phyloP scores from a whole-genome alignment of 2,113 vertebrate genomes.

The Hippoglossus stenolepis region DNA sequence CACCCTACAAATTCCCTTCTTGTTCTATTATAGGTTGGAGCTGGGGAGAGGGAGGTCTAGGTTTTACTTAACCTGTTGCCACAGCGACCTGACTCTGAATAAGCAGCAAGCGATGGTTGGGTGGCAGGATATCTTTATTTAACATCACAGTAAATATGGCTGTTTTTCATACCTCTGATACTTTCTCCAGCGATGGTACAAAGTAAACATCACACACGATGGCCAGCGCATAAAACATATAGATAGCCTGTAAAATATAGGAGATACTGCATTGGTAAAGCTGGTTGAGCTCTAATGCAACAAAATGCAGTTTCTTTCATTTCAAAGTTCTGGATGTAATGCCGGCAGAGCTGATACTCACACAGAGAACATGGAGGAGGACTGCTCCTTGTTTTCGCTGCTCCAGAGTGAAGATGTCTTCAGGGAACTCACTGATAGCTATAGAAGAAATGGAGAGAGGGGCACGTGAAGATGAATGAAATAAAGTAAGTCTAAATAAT shows the following conservation, averaged over 20 bases:
- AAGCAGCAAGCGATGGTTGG: too few species aligned
- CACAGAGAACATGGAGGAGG: slow-evolving; percentile 83
- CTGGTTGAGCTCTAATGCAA: background rate
- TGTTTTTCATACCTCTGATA: slow-evolving; percentile 78
- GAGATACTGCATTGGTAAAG: background rate
- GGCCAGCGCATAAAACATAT: slow-evolving; percentile 86
- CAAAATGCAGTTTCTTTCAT: background rate
- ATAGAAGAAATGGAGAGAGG: slow-evolving; percentile 38
- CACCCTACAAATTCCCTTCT: too few species aligned
- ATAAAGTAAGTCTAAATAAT: background rate
- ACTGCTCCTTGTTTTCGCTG: slow-evolving; percentile 82
- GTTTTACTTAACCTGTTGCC: too few species aligned
- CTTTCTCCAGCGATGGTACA: slow-evolving; percentile 86
- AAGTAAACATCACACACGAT: slow-evolving; percentile 86
- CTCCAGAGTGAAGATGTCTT: slow-evolving; percentile 81
- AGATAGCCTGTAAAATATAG: slow-evolving; percentile 79
- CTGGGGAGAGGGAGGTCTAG: too few species aligned
- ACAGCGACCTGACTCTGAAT: too few species aligned
- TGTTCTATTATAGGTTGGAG: too few species aligned
- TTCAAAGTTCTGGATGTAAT: background rate
- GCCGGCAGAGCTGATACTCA: slow-evolving; percentile 63
- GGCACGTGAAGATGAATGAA: background rate
- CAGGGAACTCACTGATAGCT: slow-evolving; percentile 84
- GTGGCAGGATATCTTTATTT: too few species aligned
- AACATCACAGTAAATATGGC: too few species aligned